Percentiles rank a stretch among this genome's conserved stretches.
These are phyloP conservation scores for Kryptolebias ocellatus DNA, from an alignment of 2,797 vertebrate genomes.

Conservation along the genomic window DNA sequence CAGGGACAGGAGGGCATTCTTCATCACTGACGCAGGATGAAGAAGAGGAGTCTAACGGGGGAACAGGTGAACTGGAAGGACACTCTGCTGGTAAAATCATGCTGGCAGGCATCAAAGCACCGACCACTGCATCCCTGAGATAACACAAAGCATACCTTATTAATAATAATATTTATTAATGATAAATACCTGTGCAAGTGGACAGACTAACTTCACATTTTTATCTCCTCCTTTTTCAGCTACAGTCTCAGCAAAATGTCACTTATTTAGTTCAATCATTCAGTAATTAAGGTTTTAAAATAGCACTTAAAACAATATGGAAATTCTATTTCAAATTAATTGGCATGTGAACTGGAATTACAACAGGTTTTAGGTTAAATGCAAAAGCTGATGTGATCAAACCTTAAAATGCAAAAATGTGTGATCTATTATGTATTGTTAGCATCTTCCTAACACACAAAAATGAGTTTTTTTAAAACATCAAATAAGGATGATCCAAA, in stretches of 20 bases:
- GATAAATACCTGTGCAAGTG: too few relatives aligned
- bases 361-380: too few relatives aligned
- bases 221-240: neutral
- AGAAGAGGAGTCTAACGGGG: conserved; percentile 86
- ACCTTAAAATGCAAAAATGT: too few relatives aligned
- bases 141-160: conserved; percentile 20
- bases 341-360: too few relatives aligned
- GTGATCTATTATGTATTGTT: neutral
- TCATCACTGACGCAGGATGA: conserved; percentile 86
- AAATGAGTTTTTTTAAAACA: neutral
- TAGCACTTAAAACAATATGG: too few relatives aligned
- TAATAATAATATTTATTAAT: too few relatives aligned
- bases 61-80: conserved; percentile 88
- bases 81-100: conserved; percentile 98
- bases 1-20: conserved; percentile 82
- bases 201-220: too few relatives aligned
- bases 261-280: neutral
- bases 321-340: too few relatives aligned
- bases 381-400: too few relatives aligned
- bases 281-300: neutral
- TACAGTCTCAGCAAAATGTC: neutral
- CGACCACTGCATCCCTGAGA: conserved; percentile 92
- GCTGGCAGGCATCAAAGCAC: conserved; percentile 94
- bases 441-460: neutral
- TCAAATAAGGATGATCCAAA: neutral